These are phyloP conservation scores for Anabacerthia variegaticeps DNA, from an alignment of 2,797 vertebrate species.

Conservation along the genomic window DNA sequence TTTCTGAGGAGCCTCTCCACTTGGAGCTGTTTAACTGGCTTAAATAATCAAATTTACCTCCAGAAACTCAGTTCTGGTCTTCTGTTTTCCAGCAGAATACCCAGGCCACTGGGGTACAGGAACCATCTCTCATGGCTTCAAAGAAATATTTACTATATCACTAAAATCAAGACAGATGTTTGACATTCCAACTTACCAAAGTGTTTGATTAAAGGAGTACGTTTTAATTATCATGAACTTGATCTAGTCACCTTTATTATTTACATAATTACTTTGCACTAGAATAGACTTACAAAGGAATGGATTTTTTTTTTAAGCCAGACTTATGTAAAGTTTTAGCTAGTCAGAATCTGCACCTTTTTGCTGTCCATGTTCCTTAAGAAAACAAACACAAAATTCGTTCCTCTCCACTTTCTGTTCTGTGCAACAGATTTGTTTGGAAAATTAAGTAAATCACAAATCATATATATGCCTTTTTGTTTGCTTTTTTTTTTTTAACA, in stretches of 20 bases:
- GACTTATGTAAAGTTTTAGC: background rate
- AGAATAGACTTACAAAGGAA: background rate
- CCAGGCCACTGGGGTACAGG: background rate
- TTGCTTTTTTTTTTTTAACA: background rate
- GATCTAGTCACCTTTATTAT: background rate
- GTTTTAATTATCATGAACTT: background rate
- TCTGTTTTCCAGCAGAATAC: background rate
- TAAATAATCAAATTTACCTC: background rate
- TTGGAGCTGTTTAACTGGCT: background rate
- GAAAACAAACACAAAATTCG: accelerated
- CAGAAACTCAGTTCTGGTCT: background rate
- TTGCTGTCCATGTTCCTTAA: background rate
- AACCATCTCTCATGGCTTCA: background rate
- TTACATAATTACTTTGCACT: background rate
- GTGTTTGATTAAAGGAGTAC: background rate
- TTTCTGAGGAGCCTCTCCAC: background rate
- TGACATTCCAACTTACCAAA: background rate
- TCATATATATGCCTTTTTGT: background rate
- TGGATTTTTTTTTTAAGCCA: background rate
- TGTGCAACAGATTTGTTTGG: background rate
- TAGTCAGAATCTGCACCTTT: background rate
- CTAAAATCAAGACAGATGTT: background rate
- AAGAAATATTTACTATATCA: background rate
- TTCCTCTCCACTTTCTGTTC: background rate
- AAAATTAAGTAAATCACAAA: background rate